These are phyloP conservation scores for Heterodera schachtii DNA, from an alignment of 1,140 invertebrate species.

Conservation along the genomic window DNA sequence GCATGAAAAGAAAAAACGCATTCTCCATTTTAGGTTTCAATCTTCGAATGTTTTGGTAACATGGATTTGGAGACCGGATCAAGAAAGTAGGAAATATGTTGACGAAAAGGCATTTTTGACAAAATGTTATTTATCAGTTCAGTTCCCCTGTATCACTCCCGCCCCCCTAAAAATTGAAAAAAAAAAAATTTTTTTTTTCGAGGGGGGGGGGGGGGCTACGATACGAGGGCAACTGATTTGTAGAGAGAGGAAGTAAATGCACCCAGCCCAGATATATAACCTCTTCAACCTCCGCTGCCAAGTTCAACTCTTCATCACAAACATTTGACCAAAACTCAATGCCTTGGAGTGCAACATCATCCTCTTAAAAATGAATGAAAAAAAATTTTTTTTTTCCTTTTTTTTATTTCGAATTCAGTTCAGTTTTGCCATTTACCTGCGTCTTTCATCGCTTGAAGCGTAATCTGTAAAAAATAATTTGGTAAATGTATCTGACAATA, in stretches of 20 bases:
- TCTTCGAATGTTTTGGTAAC: too few species aligned
- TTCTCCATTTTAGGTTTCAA: too few species aligned
- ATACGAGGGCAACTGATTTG: too few species aligned
- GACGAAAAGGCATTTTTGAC: neutral
- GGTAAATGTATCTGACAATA: neutral
- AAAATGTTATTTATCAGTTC: neutral
- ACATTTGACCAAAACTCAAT: constrained; percentile 99
- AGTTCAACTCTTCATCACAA: constrained; percentile 96
- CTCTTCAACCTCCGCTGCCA: constrained; percentile 90
- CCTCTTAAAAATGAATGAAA: constrained; percentile 69
- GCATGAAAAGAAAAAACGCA: too few species aligned
- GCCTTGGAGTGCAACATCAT: constrained; percentile 94
- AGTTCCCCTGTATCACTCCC: too few species aligned
- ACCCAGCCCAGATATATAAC: constrained; percentile 48
- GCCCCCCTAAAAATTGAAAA: too few species aligned
- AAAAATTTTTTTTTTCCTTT: too few species aligned
- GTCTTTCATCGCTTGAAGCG: constrained; percentile 96
- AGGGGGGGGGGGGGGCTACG: too few species aligned
- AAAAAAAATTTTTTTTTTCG: constrained; percentile 25
- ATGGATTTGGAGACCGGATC: too few species aligned
- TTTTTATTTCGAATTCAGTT: constrained; percentile 70
- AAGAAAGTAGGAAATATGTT: too few species aligned
- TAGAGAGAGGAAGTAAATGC: too few species aligned
- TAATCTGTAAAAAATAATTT: constrained; percentile 74
- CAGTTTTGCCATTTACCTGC: neutral